Base-by-base conservation (phyloP, 2,888 invertebrate species). In the Exephanes ischioxanthus region DNA sequence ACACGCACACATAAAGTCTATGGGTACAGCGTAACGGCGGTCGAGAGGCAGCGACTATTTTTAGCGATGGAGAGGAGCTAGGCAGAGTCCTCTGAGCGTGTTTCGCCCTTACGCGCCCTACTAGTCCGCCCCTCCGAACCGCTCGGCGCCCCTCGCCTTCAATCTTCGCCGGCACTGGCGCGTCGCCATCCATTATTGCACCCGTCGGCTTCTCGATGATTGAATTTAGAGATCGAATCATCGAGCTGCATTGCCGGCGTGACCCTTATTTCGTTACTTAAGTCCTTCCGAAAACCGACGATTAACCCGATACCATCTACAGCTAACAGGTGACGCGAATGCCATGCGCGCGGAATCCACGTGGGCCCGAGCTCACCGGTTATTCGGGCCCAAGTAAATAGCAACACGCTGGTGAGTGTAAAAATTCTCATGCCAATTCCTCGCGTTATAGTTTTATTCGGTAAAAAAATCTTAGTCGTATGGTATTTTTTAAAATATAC, bases 321-420 rank as follows among this genome's bases (percentile, higher is more conserved):
- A 14, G 26, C 26, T 58, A 11, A 58, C 67, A 67, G 67, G 37
- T 67, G 37, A 67, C 9, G 9, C 9, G 19, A n/a, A 11, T 9
- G 37, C 37, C 22, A 9, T 45, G 58, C 22, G 48, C 51, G 55
- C 26, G 55, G 14, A 73, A 84, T 80, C 51, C 76, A 84, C 77
- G 84, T 73, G 84, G 84, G 78, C 77, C 81, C 77, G 84, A 84
- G 81, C 84, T 37, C 41, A 78, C 68, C 14, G 67, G 73, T 77
- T 81, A 72, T 78, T 81, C 81, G 78, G 81, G 61, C 78, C 84
- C 73, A 68, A 63, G 58, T 68, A 45, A 66, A 71, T 11, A 37
- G 68, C 58, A 37, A 14, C 16, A n/a, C 41, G 58, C 16, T 71
- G 22, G 9, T 19, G 61, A 53, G n/a, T 3, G 1, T 16, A 33